Percentiles rank a stretch among this genome's conserved stretches.
Conservation (phyloP, 1,140 invertebrate species). For the Rhagoletis pomonella region DNA sequence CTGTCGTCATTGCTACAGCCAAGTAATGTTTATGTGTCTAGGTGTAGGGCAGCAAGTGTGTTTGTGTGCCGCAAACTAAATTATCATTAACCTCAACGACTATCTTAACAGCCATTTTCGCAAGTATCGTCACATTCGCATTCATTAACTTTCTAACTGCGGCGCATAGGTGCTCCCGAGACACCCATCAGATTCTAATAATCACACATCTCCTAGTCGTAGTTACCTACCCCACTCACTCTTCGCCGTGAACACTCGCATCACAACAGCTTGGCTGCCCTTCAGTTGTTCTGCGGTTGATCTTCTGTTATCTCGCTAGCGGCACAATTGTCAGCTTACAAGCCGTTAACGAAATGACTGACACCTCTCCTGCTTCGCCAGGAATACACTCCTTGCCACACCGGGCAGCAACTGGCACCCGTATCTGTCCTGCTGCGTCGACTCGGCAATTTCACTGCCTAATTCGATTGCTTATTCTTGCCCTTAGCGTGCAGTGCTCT, state of each 20-base stretch:
- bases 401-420: neutral
- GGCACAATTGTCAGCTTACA: constrained; percentile 50
- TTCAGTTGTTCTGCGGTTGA: neutral
- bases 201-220: neutral
- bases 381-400: neutral
- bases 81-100: constrained; percentile 37
- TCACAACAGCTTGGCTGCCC: neutral
- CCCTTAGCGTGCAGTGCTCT: neutral
- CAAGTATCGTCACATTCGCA: neutral
- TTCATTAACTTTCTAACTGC: neutral
- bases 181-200: constrained; percentile 26
- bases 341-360: constrained; percentile 23
- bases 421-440: neutral
- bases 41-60: too few relatives aligned
- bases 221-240: neutral
- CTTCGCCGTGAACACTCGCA: neutral
- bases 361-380: constrained; percentile 21
- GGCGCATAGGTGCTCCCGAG: neutral
- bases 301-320: constrained; percentile 21
- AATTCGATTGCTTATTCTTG: constrained; percentile 52
- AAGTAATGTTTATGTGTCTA: neutral
- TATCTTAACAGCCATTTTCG: neutral
- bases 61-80: constrained; percentile 30
- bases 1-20: neutral
- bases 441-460: constrained; percentile 4